Evolutionary conservation across 2,113 vertebrate species (phyloP), one percentile per base, ranked within the genome.

Genomic region (Periophthalmus modestus): DNA sequence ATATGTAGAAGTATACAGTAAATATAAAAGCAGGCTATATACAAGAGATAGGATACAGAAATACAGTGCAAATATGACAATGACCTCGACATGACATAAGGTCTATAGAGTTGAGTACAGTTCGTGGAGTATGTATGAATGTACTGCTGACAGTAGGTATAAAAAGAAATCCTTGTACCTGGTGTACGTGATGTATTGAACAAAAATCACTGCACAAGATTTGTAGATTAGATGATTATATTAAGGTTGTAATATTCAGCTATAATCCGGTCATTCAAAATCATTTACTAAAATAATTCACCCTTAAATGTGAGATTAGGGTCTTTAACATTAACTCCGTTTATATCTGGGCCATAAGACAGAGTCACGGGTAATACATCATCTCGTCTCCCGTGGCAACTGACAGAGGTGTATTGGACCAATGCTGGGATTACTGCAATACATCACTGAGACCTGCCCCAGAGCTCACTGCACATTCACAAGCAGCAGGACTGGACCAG

Each of bases 361-460:
- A 50, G 65, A 36, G 73, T 66, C 34, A 24, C 54, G 24, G 79
- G 81, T 77, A 74, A 92, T 93, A 87, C 84, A 93, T 92, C 89
- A 90, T 86, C 71, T 75, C 62, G 63, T 92, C 82, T 92, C 84
- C 86, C 82, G 75, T 91, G 81, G 88, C 89, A 91, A 92, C 87
- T 86, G 85, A 91, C 85, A 89, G 69, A 63, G 61, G 48, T 72
- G 81, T 85, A 61, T 79, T 28, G 72, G 66, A 71, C 83, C 83
- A 75, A 80, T 63, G 46, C 68, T 62, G 72, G 83, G 83, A 87
- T 86, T 86, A 72, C 46, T 71, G 73, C 85, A 77, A 88, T 92
- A 84, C 79, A 90, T 92, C 90, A 90, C 71, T 72, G 68, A 85
- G 86, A 89, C 78, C 78, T 84, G 73, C 71, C 73, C 77, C 78